Base-by-base conservation (phyloP, 2,113 vertebrate species). In the Spermophilus dauricus region DNA sequence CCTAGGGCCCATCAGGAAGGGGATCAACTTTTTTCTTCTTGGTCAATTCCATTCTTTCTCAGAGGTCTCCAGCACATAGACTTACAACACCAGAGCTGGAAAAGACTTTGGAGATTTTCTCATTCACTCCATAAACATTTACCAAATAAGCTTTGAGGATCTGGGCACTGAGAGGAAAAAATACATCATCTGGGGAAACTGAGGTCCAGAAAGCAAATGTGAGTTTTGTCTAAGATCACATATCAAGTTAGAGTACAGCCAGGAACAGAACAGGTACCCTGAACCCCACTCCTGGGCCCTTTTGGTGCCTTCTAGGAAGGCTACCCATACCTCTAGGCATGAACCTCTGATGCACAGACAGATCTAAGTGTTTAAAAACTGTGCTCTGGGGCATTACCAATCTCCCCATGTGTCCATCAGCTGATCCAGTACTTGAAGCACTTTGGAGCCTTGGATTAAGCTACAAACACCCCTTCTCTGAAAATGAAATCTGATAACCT, bases 51-150 rank as follows among this genome's bases (percentile, higher is more conserved):
- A 78, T 76, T 81, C 63, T 97, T 94, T 65, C 51, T 45, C 12
- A 39, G 73, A 77, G 18, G 12, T 90, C 65, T 94, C 53, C 11
- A 81, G 20, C 22, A 72, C 4, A 72, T 7, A 77, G 63, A 51
- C 1, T 95, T 76, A 81, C 4, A 76, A 37, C 28, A 65, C 56
- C 61, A 91, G 39, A 93, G 10, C 7, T 72, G 70, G 20, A 73
- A 85, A 39, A 16, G 14, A 87, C 26, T 51, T 28, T 3, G 28
- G 61, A 86, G 42, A 34, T 73, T 84, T 26, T 30, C 42, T 94
- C 70, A 75, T 75, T 90, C 51, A 95, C 20, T 94, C 42, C 81
- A 81, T 32, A 87, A 80, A 67, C 12, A 78, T 69, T 67, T 72
- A 48, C 28, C 56, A 53, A 80, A n/a, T 34, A 94, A 4, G 77